Conservation (phyloP, 2,888 invertebrate species). For the Liopterus haemorrhoidalis region DNA sequence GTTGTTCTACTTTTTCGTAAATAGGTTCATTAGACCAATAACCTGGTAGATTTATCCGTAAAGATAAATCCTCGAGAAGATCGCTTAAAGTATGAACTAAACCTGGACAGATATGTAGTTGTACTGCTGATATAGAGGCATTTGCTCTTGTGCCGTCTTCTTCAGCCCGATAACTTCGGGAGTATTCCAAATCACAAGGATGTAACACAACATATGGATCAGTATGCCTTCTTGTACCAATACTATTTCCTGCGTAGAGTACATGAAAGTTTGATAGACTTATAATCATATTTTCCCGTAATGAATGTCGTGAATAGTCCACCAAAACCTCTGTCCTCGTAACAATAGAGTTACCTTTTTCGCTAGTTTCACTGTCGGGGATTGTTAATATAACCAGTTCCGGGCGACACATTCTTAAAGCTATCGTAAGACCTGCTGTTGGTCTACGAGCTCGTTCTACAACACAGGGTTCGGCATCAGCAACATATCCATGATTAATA, state of each 20-base stretch:
- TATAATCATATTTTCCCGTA: constrained; percentile 57
- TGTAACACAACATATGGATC: constrained; percentile 57
- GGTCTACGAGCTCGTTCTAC: constrained; percentile 11
- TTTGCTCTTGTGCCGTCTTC: constrained; percentile 63
- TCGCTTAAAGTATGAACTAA: constrained; percentile 66
- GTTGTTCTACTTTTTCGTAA: constrained; percentile 18
- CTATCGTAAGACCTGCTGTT: constrained; percentile 56
- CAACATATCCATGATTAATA: constrained; percentile 66
- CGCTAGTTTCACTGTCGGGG: constrained; percentile 38
- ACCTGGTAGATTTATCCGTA: constrained; percentile 44
- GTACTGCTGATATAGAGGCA: constrained; percentile 61
- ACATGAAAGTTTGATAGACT: constrained; percentile 57
- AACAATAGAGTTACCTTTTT: constrained; percentile 56
- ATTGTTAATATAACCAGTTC: too few relatives aligned
- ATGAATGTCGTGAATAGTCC: constrained; percentile 63
- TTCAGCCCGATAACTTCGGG: constrained; percentile 54
- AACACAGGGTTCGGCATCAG: constrained; percentile 44
- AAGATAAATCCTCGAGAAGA: constrained; percentile 44
- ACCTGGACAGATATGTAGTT: constrained; percentile 65
- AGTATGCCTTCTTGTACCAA: constrained; percentile 34
- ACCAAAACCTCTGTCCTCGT: constrained; percentile 63
- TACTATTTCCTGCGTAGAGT: constrained; percentile 41
- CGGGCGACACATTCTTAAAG: constrained; percentile 68
- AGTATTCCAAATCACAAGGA: constrained; percentile 66
- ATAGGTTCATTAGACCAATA: not conserved